Evolutionary conservation across 2,888 invertebrate genomes (phyloP).

Genomic region (Cheilosia variabilis): DNA sequence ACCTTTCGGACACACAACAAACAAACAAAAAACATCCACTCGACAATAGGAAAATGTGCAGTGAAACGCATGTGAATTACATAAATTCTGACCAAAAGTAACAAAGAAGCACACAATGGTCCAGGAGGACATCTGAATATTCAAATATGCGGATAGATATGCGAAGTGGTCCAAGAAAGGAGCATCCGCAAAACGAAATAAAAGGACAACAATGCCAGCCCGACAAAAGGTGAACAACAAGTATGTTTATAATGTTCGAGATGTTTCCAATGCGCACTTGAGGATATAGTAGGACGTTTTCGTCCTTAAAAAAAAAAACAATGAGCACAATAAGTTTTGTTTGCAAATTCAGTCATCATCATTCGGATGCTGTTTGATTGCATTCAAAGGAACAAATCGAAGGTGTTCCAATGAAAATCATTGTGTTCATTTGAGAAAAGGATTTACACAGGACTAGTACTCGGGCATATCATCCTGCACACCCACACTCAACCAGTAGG

Average conservation of each 20-base stretch:
- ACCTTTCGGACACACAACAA: conserved; percentile 67
- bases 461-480: not conserved
- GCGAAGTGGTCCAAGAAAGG: conserved; percentile 44
- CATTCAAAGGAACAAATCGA: conserved; percentile 31
- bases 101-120: conserved; percentile 48
- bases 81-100: conserved; percentile 74
- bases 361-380: conserved; percentile 33
- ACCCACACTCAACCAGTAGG: not conserved
- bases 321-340: conserved; percentile 50
- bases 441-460: not conserved
- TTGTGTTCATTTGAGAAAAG: conserved; percentile 4
- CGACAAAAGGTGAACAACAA: conserved; percentile 60
- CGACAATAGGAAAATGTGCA: conserved; percentile 62
- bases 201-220: conserved; percentile 55
- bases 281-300: conserved; percentile 7
- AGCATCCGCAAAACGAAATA: conserved; percentile 37
- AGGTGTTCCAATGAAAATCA: conserved; percentile 60
- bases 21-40: conserved; percentile 46
- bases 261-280: conserved; percentile 56
- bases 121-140: conserved; percentile 66
- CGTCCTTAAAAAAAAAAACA: conserved; percentile 6
- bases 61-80: conserved; percentile 74
- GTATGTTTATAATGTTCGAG: conserved; percentile 39
- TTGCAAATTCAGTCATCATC: conserved; percentile 58
- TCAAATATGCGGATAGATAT: conserved; percentile 53